Percentiles rank a stretch among this genome's conserved stretches.
Evolutionary conservation across 2,888 invertebrate species (phyloP).

Genomic region (Troides helena): DNA sequence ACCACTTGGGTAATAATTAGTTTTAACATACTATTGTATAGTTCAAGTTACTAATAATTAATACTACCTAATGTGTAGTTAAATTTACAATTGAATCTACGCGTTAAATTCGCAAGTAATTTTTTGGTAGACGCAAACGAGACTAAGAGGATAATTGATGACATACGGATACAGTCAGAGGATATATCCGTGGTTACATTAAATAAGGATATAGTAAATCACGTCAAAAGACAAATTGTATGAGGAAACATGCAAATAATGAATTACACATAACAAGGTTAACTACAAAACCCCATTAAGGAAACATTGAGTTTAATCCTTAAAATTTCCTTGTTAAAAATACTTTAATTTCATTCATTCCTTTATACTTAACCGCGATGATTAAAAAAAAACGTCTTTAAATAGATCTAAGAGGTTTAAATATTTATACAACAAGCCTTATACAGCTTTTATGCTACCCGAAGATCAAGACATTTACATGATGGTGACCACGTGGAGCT

Average conservation of each 20-base stretch:
- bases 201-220: not conserved
- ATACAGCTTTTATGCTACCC: no score
- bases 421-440: no score
- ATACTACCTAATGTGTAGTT: not conserved
- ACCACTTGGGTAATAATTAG: not conserved
- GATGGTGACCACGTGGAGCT: no score
- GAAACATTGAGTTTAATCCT: not conserved
- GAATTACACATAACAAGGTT: not conserved
- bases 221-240: not conserved
- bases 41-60: not conserved
- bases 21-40: not conserved
- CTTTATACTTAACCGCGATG: no score
- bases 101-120: no score
- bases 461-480: no score
- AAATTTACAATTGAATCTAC: not conserved
- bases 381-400: no score
- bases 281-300: not conserved
- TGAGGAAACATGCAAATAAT: conserved; percentile 5
- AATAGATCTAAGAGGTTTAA: no score
- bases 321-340: not conserved
- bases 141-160: no score
- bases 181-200: not conserved
- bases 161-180: not conserved
- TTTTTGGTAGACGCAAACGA: no score
- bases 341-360: not conserved